Conservation (phyloP, 1,140 invertebrate genomes). For the Trichoplusia ni region DNA sequence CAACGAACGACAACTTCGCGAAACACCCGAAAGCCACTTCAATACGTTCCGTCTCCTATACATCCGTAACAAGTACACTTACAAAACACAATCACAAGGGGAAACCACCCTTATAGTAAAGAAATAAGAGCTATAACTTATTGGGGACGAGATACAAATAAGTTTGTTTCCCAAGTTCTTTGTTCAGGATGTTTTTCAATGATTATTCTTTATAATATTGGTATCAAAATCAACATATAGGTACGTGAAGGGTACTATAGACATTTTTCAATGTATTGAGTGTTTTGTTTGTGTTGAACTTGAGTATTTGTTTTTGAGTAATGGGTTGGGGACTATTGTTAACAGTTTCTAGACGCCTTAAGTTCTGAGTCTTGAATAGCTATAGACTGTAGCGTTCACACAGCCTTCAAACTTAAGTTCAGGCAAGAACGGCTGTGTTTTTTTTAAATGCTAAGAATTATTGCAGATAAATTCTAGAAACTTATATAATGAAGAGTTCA, state of each 20-base stretch:
- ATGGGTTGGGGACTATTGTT: not conserved
- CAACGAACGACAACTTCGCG: constrained; percentile 47
- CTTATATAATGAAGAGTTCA: no score
- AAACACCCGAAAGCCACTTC: constrained; percentile 43
- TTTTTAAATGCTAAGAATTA: no score
- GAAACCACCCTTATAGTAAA: not conserved
- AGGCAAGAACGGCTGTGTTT: no score
- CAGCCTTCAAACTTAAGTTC: no score
- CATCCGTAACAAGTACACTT: not conserved
- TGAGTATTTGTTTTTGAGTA: constrained; percentile 3
- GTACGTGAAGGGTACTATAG: not conserved
- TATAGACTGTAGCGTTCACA: no score
- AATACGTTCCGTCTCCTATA: constrained; percentile 33
- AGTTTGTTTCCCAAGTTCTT: constrained; percentile 27
- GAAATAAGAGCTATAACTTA: not conserved
- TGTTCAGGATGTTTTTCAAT: constrained; percentile 39
- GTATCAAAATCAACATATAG: constrained; percentile 22
- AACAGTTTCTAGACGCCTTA: not conserved
- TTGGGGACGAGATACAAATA: not conserved
- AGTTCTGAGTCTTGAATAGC: not conserved
- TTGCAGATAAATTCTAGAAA: no score
- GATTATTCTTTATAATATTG: constrained; percentile 38
- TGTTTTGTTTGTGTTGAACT: constrained; percentile 2
- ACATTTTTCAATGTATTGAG: not conserved
- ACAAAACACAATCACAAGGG: not conserved